Evolutionary conservation across 2,797 vertebrate species (phyloP), one percentile per base, ranked within the genome.

Genomic region (Lepus townsendii): DNA sequence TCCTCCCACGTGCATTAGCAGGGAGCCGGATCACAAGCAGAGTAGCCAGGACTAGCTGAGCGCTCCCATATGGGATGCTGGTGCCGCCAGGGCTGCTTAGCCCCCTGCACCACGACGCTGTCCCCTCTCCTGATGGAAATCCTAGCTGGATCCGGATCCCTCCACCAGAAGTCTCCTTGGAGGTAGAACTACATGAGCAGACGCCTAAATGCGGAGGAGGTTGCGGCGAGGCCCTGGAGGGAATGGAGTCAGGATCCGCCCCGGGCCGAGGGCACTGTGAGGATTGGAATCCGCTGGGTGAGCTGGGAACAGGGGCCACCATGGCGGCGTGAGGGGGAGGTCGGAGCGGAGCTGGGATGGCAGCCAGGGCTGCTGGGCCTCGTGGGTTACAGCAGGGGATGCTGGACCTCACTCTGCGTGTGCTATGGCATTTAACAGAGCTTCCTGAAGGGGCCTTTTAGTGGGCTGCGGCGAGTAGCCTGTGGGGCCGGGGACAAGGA

Each of bases 301-400:
- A 42, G 19, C 47, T 7, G 0, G 6, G 6, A 5, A 9, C 12
- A 20, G 24, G 5, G 17, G 4, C 3, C 3, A 1, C 7, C 3
- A 9, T 35, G 3, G n/a, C 2, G 32, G 32, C 7, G 50, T 1
- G 14, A n/a, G 1, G 27, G 17, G 3, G 16, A 20, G 75, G 63
- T 42, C 32, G 14, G 32, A 69, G 11, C 11, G 35, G 83, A 47
- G 42, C 42, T 47, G 42, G 42, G n/a, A 66, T 73, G 12, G 32
- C 22, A 54, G 5, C 27, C 12, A 50, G 62, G 27, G 27, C 3
- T 20, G 26, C 52, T 57, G 50, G 88, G 42, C 42, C 63, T 16
- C 19, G 63, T 52, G 63, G 32, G 7, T 50, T 2, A 3, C 19
- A 9, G n/a, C 16, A 32, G 38, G 35, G 27, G 82, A 57, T 19